Evolutionary conservation across 2,888 invertebrate species (phyloP), one percentile per base, ranked within the genome.

Genomic region (Geophilus truncorum): DNA sequence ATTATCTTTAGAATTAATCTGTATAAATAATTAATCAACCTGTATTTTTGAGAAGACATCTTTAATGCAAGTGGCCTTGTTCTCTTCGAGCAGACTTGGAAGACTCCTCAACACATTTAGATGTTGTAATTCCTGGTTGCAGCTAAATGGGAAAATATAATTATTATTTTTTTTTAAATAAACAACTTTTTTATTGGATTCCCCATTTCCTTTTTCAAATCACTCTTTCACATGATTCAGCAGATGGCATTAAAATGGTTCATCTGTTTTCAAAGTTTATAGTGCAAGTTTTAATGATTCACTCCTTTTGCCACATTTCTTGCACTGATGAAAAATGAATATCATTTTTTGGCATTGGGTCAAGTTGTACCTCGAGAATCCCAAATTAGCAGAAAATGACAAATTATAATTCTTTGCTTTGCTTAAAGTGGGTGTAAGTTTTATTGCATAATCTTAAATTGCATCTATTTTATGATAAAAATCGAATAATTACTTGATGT

Each of bases 41-140:
- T 81, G 77, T 9, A 81, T 79, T 34, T 77, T 80, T 18, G 81
- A 80, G 25, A 81, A 81, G n/a, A 81, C 80, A 36, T 81, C 81
- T 80, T 80, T 76, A 32, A 81, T 40, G 40, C 80, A 80, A 12
- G 51, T 78, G 34, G 78, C 80, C 30, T 78, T 80, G 40, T 78
- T 76, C 28, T 81, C 81, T 34, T 81, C 81, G n/a, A 81, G 45
- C 23, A 80, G 45, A 77, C 45, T 70, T 32, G 80, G 80, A 30
- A 80, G 36, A 76, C 40, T 80, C 18, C 80, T 32, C 23, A 80
- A 36, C n/a, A 80, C 76, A 76, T 76, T 70, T 21, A 80, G 10
- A 23, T 76, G 36, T 12, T 80, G 80, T 18, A 76, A 23, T 15
- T 80, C 80, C 21, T 79, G 79, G 23, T 45, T 40, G 45, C 36